Evolutionary conservation across 2,797 vertebrate species (phyloP), one percentile per base, ranked within the genome.

Genomic region (Philypnodon macrostomus): DNA sequence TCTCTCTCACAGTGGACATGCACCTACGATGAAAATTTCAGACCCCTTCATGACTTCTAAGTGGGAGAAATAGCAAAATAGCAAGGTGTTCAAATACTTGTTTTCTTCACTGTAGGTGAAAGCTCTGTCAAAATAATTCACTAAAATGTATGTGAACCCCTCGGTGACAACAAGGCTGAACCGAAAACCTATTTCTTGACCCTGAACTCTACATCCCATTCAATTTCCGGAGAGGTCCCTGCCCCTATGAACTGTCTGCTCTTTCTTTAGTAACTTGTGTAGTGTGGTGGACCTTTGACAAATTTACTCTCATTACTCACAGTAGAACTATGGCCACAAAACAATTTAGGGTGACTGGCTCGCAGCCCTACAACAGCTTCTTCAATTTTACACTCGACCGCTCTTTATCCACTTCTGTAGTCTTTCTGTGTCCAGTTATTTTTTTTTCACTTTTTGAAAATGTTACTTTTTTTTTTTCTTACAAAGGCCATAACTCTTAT

Each of bases 221-320:
- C n/a, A 33, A 33, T 33, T 33, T 33, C 32, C 32, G n/a, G 41
- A 38, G 44, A 58, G 0, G 32, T 44, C 42, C 1, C 6, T 37
- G 13, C 48, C 3, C 34, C 16, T 42, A 31, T 35, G 13, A 38
- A 4, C 27, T 55, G 51, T 19, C 47, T 13, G 47, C 26, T 19
- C 36, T 44, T 30, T 17, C 47, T 27, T 14, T 36, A 15, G 15
- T 54, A 29, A 29, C 27, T 29, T 29, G 27, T 32, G 44, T 23
- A n/a, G 41, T 39, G 35, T 2, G 15, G 11, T 47, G 40, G 35
- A n/a, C 33, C 36, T 47, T 13, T 17, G 26, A 51, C 12, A 35
- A 38, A 61, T 65, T 17, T 36, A 12, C 18, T 51, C 5, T 54
- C 36, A 29, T 45, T 54, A 37, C 23, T 67, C 41, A 45, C 19